phyloP scores from a whole-genome alignment of 2,888 invertebrate genomes.

The Slavum lentiscoides region DNA sequence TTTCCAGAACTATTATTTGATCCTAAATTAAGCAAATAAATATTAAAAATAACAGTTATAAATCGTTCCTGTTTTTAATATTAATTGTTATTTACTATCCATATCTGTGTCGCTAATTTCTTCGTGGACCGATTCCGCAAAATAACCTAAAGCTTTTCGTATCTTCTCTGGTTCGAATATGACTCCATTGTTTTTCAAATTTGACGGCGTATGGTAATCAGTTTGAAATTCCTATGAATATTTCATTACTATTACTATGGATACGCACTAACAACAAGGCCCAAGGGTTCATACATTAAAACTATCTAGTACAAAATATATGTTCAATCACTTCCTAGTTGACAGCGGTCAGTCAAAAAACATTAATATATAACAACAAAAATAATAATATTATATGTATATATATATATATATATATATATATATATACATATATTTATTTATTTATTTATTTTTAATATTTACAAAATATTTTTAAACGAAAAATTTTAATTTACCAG shows the following conservation, averaged over 20 bases:
- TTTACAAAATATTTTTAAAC: no score
- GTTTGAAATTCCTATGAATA: slow-evolving; percentile 41
- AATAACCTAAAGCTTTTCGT: slow-evolving; percentile 38
- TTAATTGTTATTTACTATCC: slow-evolving; percentile 25
- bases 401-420: no score
- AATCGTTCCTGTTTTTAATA: neutral
- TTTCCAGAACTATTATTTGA: slow-evolving; percentile 33
- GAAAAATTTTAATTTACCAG: no score
- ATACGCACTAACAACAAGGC: slow-evolving; percentile 36
- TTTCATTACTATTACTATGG: slow-evolving; percentile 46
- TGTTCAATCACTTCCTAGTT: slow-evolving; percentile 16
- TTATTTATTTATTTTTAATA: no score
- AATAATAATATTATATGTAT: neutral
- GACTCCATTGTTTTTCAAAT: neutral
- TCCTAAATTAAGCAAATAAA: slow-evolving; percentile 17
- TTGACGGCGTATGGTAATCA: slow-evolving; percentile 14
- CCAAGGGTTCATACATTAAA: slow-evolving; percentile 3
- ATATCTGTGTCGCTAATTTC: slow-evolving; percentile 4
- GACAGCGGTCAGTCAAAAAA: neutral
- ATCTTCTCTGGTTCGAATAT: slow-evolving; percentile 36
- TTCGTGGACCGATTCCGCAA: neutral
- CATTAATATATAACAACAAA: neutral
- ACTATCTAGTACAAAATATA: slow-evolving; percentile 11
- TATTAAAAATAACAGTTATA: neutral
- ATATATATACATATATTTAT: no score